Evolutionary conservation across 2,113 vertebrate species (phyloP).

Genomic region (Plectropomus leopardus): DNA sequence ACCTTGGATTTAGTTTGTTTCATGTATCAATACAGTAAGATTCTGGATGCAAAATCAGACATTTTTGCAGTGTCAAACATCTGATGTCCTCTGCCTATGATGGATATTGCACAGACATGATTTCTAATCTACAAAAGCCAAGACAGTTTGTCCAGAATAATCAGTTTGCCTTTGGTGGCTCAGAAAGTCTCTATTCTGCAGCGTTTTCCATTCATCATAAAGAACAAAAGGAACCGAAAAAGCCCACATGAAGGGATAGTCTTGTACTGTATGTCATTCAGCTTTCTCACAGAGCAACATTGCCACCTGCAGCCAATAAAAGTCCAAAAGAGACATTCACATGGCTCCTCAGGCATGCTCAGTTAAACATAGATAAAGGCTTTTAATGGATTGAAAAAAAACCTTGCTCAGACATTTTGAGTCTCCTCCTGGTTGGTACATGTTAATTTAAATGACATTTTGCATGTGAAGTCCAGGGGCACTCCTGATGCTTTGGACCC

Average conservation of each 20-base stretch:
- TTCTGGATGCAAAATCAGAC: not conserved
- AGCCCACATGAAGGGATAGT: not conserved
- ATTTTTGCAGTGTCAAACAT: not conserved
- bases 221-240: conserved; percentile 53
- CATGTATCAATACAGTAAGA: not conserved
- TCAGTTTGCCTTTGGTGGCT: conserved; percentile 28
- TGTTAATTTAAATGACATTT: too few species aligned
- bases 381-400: not conserved
- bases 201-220: conserved; percentile 25
- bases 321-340: not conserved
- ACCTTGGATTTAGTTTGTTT: not conserved
- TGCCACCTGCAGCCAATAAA: conserved; percentile 66
- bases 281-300: conserved; percentile 52
- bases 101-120: not conserved
- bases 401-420: not conserved
- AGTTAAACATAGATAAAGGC: conserved; percentile 12
- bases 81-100: not conserved
- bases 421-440: too few species aligned
- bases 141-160: conserved; percentile 33
- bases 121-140: not conserved
- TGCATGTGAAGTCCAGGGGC: too few species aligned
- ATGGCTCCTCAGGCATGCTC: not conserved
- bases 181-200: conserved; percentile 24
- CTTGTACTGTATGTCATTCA: rapidly evolving
- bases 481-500: too few species aligned